Conservation (phyloP, 2,113 vertebrate genomes). For the Macquaria australasica region DNA sequence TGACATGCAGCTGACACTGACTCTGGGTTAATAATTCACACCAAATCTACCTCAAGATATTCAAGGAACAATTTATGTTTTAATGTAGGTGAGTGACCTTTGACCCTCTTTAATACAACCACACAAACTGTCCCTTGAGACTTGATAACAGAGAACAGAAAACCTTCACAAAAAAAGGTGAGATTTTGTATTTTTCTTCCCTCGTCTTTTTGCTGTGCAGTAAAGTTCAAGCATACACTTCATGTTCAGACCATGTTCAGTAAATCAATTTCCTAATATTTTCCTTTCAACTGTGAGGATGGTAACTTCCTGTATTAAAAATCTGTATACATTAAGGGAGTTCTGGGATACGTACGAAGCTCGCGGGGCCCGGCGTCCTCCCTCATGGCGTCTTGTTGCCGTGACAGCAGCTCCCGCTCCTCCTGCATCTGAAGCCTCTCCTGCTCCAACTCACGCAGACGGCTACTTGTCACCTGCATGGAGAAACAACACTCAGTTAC, state of each 20-base stretch:
- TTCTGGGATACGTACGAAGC: conserved; percentile 90
- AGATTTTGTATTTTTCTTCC: background rate
- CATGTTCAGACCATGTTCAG: background rate
- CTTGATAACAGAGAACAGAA: background rate
- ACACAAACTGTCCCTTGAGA: conserved; percentile 1
- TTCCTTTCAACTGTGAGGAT: background rate
- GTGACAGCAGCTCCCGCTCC: conserved; percentile 90
- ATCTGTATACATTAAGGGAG: background rate
- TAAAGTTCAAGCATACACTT: background rate
- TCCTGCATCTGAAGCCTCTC: conserved; percentile 90
- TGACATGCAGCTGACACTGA: background rate
- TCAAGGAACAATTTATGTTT: background rate
- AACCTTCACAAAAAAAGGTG: background rate
- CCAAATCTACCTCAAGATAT: background rate
- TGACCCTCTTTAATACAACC: background rate
- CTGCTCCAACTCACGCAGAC: conserved; percentile 93
- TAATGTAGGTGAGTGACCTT: background rate
- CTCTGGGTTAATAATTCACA: conserved; percentile 12
- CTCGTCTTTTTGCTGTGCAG: background rate
- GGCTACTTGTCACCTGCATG: conserved; percentile 85
- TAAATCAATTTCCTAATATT: background rate
- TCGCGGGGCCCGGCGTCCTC: conserved; percentile 89
- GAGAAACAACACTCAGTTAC: background rate
- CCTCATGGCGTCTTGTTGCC: conserved; percentile 93
- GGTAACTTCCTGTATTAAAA: background rate